Conservation (phyloP, 2,888 invertebrate genomes). For the Rhorus exstirpatorius region DNA sequence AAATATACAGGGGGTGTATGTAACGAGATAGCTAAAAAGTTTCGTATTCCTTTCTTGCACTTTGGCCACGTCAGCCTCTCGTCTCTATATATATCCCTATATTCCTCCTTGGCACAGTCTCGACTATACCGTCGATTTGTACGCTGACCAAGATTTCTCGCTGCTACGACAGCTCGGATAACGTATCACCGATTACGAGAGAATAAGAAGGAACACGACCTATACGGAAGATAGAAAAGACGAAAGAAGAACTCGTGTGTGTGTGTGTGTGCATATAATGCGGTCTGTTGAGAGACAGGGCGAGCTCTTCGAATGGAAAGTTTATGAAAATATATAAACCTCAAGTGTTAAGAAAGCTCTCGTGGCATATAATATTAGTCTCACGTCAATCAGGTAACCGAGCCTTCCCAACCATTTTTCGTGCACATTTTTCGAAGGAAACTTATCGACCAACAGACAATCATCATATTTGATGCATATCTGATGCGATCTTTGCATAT, state of each 20-base stretch:
- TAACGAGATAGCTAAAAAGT: too few relatives aligned
- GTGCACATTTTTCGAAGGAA: too few relatives aligned
- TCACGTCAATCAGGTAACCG: too few relatives aligned
- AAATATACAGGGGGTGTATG: too few relatives aligned
- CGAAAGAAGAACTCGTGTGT: constrained; percentile 11
- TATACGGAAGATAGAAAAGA: background rate
- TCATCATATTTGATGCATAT: too few relatives aligned
- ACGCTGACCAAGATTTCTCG: constrained; percentile 58
- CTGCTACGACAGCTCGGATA: constrained; percentile 42
- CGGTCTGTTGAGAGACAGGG: constrained; percentile 7
- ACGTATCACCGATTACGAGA: constrained; percentile 34
- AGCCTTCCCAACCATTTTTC: too few relatives aligned
- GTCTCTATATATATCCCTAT: background rate
- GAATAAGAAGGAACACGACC: background rate
- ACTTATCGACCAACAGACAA: too few relatives aligned
- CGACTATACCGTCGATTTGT: constrained; percentile 28
- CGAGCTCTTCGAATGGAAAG: constrained; percentile 6
- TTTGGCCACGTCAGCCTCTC: background rate
- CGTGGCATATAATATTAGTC: too few relatives aligned
- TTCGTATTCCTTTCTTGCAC: background rate
- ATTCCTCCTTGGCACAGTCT: background rate
- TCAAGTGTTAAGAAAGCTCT: too few relatives aligned
- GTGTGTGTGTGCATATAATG: too few relatives aligned
- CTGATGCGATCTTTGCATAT: too few relatives aligned
- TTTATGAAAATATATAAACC: background rate